A percentile compares a stretch with the other conserved stretches of the same genome.
Conservation (phyloP, 1,140 invertebrate species). For the Polypedilum vanderplanki region DNA sequence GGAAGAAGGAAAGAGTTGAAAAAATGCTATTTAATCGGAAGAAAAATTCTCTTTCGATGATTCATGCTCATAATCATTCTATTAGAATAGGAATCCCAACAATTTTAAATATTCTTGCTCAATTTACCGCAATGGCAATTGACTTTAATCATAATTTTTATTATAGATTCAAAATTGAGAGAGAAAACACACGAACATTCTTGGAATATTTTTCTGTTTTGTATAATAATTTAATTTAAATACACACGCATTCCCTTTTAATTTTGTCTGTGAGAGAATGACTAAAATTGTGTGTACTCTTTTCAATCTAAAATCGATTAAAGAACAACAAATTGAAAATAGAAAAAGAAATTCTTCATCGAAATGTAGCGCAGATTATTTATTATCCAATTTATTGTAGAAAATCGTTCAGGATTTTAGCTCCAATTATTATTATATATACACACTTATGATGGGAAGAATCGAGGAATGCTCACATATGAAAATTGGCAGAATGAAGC, state of each 20-base stretch:
- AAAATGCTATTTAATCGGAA: conserved; percentile 13
- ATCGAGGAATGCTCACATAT: neutral
- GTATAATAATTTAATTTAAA: too few species aligned
- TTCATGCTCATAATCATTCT: neutral
- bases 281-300: too few species aligned
- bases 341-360: neutral
- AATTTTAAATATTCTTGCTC: neutral
- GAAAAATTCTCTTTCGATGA: neutral
- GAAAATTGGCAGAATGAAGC: neutral
- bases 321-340: neutral
- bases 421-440: conserved; percentile 1
- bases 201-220: neutral
- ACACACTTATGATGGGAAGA: neutral
- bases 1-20: neutral
- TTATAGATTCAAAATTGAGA: too few species aligned
- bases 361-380: conserved; percentile 12
- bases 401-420: conserved; percentile 13
- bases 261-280: too few species aligned
- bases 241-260: too few species aligned
- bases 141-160: too few species aligned
- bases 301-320: too few species aligned
- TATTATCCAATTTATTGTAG: conserved; percentile 19
- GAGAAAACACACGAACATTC: neutral
- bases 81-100: neutral
- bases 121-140: neutral